Percentiles rank a stretch among this genome's conserved stretches.
These are phyloP conservation scores for Hoplostethus atlanticus DNA, from an alignment of 2,797 vertebrate genomes.

Conservation along the genomic window DNA sequence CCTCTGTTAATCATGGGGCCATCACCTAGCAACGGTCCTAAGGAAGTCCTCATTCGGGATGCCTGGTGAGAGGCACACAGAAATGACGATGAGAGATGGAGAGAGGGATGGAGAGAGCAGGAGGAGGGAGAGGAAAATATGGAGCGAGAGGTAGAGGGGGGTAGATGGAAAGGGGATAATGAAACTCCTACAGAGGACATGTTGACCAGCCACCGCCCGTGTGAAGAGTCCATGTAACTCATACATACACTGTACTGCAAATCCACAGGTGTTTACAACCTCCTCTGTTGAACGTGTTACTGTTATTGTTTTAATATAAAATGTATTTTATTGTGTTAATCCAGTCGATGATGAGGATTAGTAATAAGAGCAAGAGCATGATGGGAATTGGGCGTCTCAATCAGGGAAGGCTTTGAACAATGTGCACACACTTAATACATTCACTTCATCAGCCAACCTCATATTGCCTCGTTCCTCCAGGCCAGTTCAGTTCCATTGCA, in stretches of 20 bases:
- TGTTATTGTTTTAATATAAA: slow-evolving; percentile 43
- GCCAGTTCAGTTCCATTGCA: slow-evolving; percentile 62
- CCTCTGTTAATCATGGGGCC: slow-evolving; percentile 89
- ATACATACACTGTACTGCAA: slow-evolving; percentile 40
- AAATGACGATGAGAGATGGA: slow-evolving; percentile 61
- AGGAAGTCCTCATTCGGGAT: slow-evolving; percentile 87
- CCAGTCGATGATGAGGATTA: slow-evolving; percentile 24
- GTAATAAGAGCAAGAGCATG: slow-evolving; percentile 17
- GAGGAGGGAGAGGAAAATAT: slow-evolving; percentile 56
- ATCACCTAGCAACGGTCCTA: slow-evolving; percentile 94
- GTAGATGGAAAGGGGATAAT: slow-evolving; percentile 68
- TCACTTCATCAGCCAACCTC: slow-evolving; percentile 72
- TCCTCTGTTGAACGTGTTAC: slow-evolving; percentile 4
- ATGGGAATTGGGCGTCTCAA: slow-evolving; percentile 44
- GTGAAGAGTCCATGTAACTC: slow-evolving; percentile 4
- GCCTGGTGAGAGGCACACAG: slow-evolving; percentile 79
- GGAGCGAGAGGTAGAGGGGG: slow-evolving; percentile 56
- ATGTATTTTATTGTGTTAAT: slow-evolving; percentile 16
- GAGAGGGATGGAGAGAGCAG: slow-evolving; percentile 52
- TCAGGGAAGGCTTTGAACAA: slow-evolving; percentile 51
- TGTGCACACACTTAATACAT: slow-evolving; percentile 59
- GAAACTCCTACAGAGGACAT: slow-evolving; percentile 67
- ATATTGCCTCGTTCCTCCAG: slow-evolving; percentile 63
- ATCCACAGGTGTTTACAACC: slow-evolving; percentile 57
- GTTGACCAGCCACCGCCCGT: slow-evolving; percentile 47